A percentile compares a stretch with the other conserved stretches of the same genome.
phyloP scores from a whole-genome alignment of 2,113 vertebrate genomes.

The Sylvicapra grimmia region DNA sequence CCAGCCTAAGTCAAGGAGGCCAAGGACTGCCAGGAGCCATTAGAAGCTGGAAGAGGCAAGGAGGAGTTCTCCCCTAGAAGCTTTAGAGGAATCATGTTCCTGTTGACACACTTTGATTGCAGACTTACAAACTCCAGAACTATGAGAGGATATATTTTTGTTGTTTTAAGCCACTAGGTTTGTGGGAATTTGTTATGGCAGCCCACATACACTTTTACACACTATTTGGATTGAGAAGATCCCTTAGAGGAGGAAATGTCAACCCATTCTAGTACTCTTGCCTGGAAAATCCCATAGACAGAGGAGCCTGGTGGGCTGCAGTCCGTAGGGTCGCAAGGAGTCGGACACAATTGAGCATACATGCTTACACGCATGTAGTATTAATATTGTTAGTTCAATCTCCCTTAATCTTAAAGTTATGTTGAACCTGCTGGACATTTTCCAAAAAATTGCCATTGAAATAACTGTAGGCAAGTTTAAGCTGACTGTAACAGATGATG shows the following conservation, averaged over 20 bases:
- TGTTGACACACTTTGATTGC: background rate
- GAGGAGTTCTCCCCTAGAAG: background rate
- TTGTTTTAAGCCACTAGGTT: background rate
- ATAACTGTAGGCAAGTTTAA: background rate
- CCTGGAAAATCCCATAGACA: background rate
- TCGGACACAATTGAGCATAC: background rate
- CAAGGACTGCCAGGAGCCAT: background rate
- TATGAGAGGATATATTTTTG: background rate
- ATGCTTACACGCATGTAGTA: background rate
- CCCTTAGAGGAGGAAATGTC: background rate
- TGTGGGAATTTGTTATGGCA: background rate
- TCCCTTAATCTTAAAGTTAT: background rate
- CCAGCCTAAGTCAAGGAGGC: background rate
- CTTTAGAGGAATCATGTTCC: background rate
- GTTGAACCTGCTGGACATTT: background rate
- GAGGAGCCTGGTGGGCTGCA: fast-evolving
- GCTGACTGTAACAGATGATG: background rate
- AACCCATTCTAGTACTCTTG: background rate
- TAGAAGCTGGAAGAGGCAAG: background rate
- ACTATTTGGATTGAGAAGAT: background rate
- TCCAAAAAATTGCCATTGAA: background rate
- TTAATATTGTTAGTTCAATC: background rate
- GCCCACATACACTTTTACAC: background rate
- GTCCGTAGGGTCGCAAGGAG: fast-evolving
- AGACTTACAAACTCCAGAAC: background rate